A percentile compares a stretch with the other conserved stretches of the same genome.
Conservation (phyloP, 2,888 invertebrate species). For the Sympetrum striolatum region DNA sequence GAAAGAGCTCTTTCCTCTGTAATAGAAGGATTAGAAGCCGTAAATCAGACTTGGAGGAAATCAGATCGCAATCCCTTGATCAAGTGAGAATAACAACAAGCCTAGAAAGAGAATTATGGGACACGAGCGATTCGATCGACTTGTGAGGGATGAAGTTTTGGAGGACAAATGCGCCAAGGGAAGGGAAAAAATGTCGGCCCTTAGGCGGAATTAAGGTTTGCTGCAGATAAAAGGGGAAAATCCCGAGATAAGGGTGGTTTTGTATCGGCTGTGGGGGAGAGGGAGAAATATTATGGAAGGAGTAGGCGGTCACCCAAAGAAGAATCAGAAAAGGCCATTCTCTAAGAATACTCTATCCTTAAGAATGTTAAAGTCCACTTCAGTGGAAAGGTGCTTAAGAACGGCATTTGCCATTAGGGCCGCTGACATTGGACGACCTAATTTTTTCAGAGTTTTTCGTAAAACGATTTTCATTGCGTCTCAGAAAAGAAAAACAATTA, state of each 20-base stretch:
- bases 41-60: too few species aligned
- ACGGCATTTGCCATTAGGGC: too few species aligned
- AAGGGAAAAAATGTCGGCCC: conserved; percentile 22
- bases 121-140: background rate
- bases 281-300: background rate
- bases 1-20: too few species aligned
- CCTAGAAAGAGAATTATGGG: background rate
- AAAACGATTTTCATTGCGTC: too few species aligned
- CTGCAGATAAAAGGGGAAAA: background rate
- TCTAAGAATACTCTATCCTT: background rate
- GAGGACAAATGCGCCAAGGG: background rate
- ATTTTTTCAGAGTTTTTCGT: too few species aligned
- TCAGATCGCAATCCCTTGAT: too few species aligned
- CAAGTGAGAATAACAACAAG: too few species aligned
- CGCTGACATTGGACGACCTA: too few species aligned
- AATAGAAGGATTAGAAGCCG: too few species aligned
- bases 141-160: background rate
- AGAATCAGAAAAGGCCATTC: background rate
- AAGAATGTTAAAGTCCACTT: too few species aligned
- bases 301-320: background rate
- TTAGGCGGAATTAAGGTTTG: conserved; percentile 16
- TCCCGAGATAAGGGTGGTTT: conserved; percentile 28
- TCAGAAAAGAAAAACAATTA: too few species aligned
- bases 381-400: too few species aligned
- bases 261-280: background rate